Evolutionary conservation across 35 echinoderm and acorn worm genomes (phyloP), one percentile per base, ranked within the genome.

Genomic region (Stichopus chloronotus): DNA sequence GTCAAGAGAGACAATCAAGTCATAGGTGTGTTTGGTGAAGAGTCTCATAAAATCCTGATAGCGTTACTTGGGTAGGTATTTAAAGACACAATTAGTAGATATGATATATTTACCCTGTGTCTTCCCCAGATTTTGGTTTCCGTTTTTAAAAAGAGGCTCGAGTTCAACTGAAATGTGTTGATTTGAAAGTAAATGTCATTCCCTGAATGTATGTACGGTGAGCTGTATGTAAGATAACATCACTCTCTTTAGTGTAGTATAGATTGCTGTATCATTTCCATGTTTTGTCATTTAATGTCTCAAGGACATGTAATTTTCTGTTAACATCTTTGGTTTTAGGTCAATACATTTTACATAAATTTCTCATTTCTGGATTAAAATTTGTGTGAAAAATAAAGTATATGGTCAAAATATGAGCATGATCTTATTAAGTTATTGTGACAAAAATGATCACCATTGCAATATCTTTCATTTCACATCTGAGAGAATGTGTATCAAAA

Each of bases 51-150:
- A 13, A 14, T 96, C 22, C 72, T 92, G 17, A 22, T 92, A 58
- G 81, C 63, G 13, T 60, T 96, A 9, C 80, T 96, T 57, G 94
- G 94, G 94, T 96, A 81, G 25, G 22, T 55, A 81, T 53, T 81
- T 20, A 0, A 13, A 19, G 17, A 81, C 7, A 30, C 76, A 78
- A 5, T 30, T 16, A 78, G 19, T 78, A 79, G 30, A 5, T 43
- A 21, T 22, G 24, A 8, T 19, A 79, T 9, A 79, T 52, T 79
- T 21, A 79, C 22, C 30, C 30, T 43, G 30, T 43, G 65, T 71
- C 65, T 2, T 4, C 2, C 11, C n/a, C n/a, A 13, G n/a, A n/a
- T 71, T n/a, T n/a, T 71, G 11, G n/a, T 71, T 13, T 71, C 65
- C 11, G 4, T 71, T 71, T n/a, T 71, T 71, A 71, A 0, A 22